Evolutionary conservation across 1,140 invertebrate species (phyloP), one percentile per base, ranked within the genome.

Genomic region (Hylyphantes graminicola): DNA sequence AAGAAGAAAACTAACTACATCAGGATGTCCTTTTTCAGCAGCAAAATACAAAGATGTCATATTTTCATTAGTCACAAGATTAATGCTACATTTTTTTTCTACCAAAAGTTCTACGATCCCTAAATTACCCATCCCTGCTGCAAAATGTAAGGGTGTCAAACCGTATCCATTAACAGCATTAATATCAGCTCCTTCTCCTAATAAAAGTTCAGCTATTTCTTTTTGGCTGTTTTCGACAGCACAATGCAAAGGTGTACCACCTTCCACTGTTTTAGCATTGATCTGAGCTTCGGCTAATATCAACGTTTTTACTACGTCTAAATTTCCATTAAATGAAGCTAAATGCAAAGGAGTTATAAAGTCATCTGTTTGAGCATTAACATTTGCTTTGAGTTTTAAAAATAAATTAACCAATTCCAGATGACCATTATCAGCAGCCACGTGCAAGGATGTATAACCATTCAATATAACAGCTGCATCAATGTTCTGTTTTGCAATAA

Each of bases 81-180:
- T 70, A 57, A 35, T 35, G 35, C 35, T 35, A 35, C 35, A 35
- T 35, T 35, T 35, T 35, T 35, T 35, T 35, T 86, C 64, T 13
- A 88, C 50, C 0, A 88, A 78, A 57, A 87, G 2, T 11, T 86
- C 68, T 4, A 88, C 76, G 63, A 86, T 77, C 48, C 87, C 78
- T 10, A 54, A 5, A 65, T 86, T 54, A 10, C 85, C 85, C 12
- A 65, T 90, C 87, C 92, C 90, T 21, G 86, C 85, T 35, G 87
- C 86, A 11, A 86, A 67, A 74, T 88, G 87, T 17, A 88, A 77
- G 10, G 87, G 85, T 9, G 88, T 87, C 19, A n/a, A 11, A 15
- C 55, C 57, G 12, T 8, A 11, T 50, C 5, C 48, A 8, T 17
- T n/a, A 55, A n/a, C n/a, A 15, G 70, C n/a, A 21, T 53, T 51